phyloP scores from a whole-genome alignment of 2,888 invertebrate species.

The Thymelicus sylvestris region DNA sequence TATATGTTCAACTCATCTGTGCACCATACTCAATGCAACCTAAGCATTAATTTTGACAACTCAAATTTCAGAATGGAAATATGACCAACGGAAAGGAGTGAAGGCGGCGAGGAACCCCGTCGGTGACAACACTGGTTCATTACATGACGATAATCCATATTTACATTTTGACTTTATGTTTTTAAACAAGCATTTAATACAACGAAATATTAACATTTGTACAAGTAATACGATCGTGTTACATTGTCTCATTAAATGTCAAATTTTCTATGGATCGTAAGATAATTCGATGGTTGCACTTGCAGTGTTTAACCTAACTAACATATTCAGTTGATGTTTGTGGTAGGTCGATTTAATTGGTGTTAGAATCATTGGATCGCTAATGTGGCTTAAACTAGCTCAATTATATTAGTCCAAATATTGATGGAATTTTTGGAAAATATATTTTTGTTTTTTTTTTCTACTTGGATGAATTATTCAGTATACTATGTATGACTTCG shows the following conservation, averaged over 20 bases:
- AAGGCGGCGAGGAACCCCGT: conserved; percentile 24
- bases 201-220: conserved; percentile 34
- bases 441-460: background rate
- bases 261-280: background rate
- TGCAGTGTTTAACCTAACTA: background rate
- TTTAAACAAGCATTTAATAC: conserved; percentile 38
- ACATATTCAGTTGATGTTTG: background rate
- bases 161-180: conserved; percentile 27
- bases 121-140: background rate
- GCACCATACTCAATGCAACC: too few relatives aligned
- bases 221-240: too few relatives aligned
- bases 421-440: background rate
- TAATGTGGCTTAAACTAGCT: conserved; percentile 3
- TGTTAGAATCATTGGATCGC: background rate
- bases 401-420: conserved; percentile 4
- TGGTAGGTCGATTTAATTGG: background rate
- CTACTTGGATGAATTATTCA: background rate
- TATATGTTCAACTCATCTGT: too few relatives aligned
- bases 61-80: conserved; percentile 58
- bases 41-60: too few relatives aligned
- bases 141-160: background rate
- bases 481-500: background rate
- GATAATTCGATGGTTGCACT: too few relatives aligned
- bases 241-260: background rate
- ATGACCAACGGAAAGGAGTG: conserved; percentile 73